A percentile compares a stretch with the other conserved stretches of the same genome.
phyloP scores from a whole-genome alignment of 2,797 vertebrate genomes.

The Decapterus maruadsi region DNA sequence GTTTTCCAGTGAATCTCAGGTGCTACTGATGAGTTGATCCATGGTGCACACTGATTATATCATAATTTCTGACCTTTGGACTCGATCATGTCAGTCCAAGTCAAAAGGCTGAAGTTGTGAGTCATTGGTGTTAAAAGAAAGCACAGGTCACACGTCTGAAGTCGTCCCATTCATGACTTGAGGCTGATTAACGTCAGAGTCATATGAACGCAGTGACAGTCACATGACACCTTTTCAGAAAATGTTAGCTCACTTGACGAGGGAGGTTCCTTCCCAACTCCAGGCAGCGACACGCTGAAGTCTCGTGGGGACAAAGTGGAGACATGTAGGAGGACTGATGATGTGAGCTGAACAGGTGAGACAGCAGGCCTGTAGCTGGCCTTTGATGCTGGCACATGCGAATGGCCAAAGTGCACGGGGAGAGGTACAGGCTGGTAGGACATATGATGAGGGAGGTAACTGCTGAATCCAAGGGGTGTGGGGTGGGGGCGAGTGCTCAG shows the following conservation, averaged over 20 bases:
- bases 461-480: not conserved
- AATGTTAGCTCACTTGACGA: not conserved
- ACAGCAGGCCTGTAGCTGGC: constrained; percentile 16
- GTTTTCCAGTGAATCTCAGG: no score
- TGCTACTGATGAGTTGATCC: not conserved
- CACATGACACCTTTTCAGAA: not conserved
- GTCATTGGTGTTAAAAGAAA: not conserved
- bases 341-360: not conserved
- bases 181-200: not conserved
- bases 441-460: constrained; percentile 16
- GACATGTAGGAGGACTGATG: not conserved
- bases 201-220: constrained; percentile 15
- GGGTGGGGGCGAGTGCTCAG: constrained; percentile 15
- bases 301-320: not conserved
- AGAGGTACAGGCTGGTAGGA: constrained; percentile 47
- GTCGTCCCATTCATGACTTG: constrained; percentile 1
- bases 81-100: not conserved
- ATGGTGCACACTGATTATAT: not conserved
- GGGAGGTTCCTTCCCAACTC: not conserved
- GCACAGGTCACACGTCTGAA: not conserved
- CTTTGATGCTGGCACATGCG: constrained; percentile 8
- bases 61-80: not conserved
- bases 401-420: constrained; percentile 10
- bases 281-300: not conserved
- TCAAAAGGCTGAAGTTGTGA: not conserved